phyloP scores from a whole-genome alignment of 2,888 invertebrate genomes.

The Drosophila algonquin region DNA sequence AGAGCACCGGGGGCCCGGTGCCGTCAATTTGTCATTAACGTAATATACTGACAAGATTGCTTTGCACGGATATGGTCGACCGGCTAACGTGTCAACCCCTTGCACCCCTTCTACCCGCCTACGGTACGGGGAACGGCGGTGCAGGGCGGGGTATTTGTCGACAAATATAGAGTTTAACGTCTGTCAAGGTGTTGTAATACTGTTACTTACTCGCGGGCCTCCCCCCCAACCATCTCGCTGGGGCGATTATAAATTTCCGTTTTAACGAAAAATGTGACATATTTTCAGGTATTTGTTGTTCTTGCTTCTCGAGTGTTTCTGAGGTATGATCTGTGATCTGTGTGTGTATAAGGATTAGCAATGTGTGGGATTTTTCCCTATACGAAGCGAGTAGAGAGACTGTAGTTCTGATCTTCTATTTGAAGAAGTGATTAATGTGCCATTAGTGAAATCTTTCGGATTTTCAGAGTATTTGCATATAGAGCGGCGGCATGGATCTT shows the following conservation, averaged over 20 bases:
- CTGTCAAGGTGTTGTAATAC: constrained; percentile 75
- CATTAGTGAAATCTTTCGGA: constrained; percentile 60
- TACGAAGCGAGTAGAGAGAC: constrained; percentile 24
- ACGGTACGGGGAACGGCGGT: not conserved
- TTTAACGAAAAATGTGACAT: constrained; percentile 67
- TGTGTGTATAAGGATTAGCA: constrained; percentile 67
- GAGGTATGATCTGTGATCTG: constrained; percentile 17
- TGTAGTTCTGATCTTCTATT: constrained; percentile 46
- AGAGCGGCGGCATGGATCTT: not conserved
- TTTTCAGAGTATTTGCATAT: constrained; percentile 40
- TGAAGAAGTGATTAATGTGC: constrained; percentile 69
- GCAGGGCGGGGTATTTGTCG: constrained; percentile 59
- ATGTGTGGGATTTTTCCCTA: constrained; percentile 68
- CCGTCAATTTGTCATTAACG: constrained; percentile 84
- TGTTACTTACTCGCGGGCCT: constrained; percentile 34
- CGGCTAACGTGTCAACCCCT: constrained; percentile 2
- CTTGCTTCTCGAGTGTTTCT: constrained; percentile 18
- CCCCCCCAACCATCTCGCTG: not conserved
- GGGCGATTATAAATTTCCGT: constrained; percentile 72
- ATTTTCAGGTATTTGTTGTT: constrained; percentile 39
- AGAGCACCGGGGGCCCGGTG: constrained; percentile 59
- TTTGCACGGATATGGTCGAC: constrained; percentile 72
- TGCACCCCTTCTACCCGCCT: not conserved
- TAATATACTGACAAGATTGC: constrained; percentile 82
- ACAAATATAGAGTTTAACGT: constrained; percentile 72